Evolutionary conservation across 2,797 vertebrate species (phyloP).

Genomic region (Valencia hispanica): DNA sequence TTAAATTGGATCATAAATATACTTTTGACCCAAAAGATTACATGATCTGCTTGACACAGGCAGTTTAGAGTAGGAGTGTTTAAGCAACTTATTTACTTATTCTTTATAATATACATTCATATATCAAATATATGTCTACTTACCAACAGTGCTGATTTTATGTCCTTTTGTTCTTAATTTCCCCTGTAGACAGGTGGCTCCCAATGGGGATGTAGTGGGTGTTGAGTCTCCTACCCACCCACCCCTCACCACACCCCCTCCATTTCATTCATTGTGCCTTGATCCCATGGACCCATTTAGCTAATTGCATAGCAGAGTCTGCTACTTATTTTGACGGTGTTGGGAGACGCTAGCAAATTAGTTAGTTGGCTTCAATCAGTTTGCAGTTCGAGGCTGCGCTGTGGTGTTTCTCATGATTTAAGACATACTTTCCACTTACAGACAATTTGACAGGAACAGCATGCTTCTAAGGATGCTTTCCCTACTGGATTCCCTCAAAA

Average conservation of each 20-base stretch:
- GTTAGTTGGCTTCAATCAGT: constrained; percentile 36
- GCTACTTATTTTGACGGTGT: constrained; percentile 42
- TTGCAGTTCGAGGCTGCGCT: constrained; percentile 17
- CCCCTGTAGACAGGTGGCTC: constrained; percentile 34
- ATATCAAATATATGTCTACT: neutral
- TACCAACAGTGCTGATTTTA: neutral
- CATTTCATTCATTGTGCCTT: constrained; percentile 50
- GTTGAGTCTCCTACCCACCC: constrained; percentile 25
- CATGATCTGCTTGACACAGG: constrained; percentile 9
- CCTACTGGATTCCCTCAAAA: constrained; percentile 12
- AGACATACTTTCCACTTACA: constrained; percentile 18
- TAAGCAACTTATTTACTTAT: neutral
- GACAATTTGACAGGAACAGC: constrained; percentile 3
- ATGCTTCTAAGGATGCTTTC: constrained; percentile 7
- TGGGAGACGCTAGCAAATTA: constrained; percentile 49
- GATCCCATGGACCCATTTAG: constrained; percentile 65
- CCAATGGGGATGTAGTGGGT: constrained; percentile 18
- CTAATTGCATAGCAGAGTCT: constrained; percentile 63
- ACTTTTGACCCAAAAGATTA: constrained; percentile 7
- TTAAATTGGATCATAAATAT: neutral
- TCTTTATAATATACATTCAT: neutral
- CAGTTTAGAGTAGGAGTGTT: constrained; percentile 3
- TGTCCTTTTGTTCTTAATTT: constrained; percentile 4
- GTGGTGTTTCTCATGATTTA: constrained; percentile 46
- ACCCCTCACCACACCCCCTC: constrained; percentile 3